Conservation (phyloP, 2,888 invertebrate species). For the Cataglyphis rosenhaueri region DNA sequence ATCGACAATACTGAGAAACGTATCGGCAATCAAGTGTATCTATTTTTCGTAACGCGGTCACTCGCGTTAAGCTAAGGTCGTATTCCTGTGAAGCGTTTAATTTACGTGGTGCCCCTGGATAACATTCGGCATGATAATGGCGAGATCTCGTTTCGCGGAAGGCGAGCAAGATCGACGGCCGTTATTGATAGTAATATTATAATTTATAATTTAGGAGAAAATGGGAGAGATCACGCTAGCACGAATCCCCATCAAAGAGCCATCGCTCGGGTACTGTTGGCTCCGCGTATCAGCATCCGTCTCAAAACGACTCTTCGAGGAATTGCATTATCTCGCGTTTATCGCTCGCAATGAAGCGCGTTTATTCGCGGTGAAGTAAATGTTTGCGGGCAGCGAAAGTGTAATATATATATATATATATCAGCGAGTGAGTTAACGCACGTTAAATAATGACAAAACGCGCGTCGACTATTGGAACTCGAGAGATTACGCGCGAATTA, state of each 20-base stretch:
- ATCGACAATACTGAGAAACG: no score
- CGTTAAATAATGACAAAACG: constrained; percentile 6
- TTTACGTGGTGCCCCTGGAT: not conserved
- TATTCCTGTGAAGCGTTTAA: not conserved
- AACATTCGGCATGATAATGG: constrained; percentile 15
- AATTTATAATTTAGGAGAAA: constrained; percentile 21
- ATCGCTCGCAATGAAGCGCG: constrained; percentile 34
- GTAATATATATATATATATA: not conserved
- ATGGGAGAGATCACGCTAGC: constrained; percentile 9
- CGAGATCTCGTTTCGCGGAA: constrained; percentile 3
- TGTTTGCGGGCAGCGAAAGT: constrained; percentile 44
- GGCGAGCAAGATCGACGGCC: not conserved
- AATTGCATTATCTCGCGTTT: constrained; percentile 58
- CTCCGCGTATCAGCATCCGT: constrained; percentile 28
- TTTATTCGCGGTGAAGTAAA: constrained; percentile 21
- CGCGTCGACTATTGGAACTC: constrained; percentile 4
- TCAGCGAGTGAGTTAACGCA: constrained; percentile 17
- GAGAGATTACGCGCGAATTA: constrained; percentile 33
- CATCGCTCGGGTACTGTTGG: constrained; percentile 4
- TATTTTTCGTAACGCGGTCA: not conserved
- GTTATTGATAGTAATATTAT: constrained; percentile 23
- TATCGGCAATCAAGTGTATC: not conserved
- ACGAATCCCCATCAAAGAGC: not conserved
- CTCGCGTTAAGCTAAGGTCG: not conserved
- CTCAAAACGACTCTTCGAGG: constrained; percentile 42